Percentiles rank a stretch among this genome's conserved stretches.
Evolutionary conservation across 2,888 invertebrate genomes (phyloP).

Genomic region (Cosmia pyralina): DNA sequence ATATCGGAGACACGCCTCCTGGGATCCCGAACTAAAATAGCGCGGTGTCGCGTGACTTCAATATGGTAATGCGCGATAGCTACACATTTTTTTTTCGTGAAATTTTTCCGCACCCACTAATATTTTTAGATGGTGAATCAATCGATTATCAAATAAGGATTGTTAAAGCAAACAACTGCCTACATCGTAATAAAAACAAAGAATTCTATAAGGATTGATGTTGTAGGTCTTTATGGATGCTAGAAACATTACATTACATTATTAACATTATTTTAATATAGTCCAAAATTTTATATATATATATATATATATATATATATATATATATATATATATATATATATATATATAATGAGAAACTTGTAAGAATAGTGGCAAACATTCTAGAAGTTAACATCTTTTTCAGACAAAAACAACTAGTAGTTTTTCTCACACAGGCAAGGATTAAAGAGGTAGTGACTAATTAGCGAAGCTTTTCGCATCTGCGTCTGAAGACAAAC

Average conservation of each 20-base stretch:
- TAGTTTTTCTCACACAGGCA: constrained; percentile 48
- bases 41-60: constrained; percentile 86
- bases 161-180: constrained; percentile 22
- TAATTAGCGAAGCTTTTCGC: constrained; percentile 71
- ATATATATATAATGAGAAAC: background rate
- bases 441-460: constrained; percentile 65
- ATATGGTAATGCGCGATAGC: constrained; percentile 76
- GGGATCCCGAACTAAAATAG: constrained; percentile 87
- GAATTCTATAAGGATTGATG: background rate
- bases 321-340: too few relatives aligned
- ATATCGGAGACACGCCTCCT: constrained; percentile 90
- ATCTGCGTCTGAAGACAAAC: constrained; percentile 68
- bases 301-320: too few relatives aligned
- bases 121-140: constrained; percentile 65
- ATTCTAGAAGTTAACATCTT: background rate
- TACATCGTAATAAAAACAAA: constrained; percentile 15
- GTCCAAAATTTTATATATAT: too few relatives aligned
- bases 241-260: background rate
- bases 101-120: constrained; percentile 65
- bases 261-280: background rate
- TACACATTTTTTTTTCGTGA: constrained; percentile 67
- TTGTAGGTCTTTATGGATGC: background rate
- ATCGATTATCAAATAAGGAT: constrained; percentile 63
- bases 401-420: constrained; percentile 7
- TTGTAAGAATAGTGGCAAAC: constrained; percentile 19